Base-by-base conservation (phyloP, 2,797 vertebrate genomes). In the Galago senegalensis region DNA sequence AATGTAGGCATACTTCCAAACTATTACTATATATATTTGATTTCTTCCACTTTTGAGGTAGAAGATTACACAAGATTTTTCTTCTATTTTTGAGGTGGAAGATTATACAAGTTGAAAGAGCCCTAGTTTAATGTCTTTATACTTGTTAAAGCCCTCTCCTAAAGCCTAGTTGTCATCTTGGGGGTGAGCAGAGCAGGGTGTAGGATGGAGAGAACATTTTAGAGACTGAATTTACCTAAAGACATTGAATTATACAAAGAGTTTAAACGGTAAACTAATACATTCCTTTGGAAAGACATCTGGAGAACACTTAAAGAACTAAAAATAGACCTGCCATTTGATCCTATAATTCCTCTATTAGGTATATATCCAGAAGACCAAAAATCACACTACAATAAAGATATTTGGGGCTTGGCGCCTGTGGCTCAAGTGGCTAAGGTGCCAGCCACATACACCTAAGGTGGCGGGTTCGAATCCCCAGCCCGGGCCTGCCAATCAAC, bases 181-280 rank as follows among this genome's bases (percentile, higher is more conserved):
- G 29, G 10, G 18, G 11, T 89, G 7, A 94, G 4, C 21, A 63
- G 7, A 13, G 31, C 7, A 56, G 12, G 23, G 3, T 53, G 49
- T 31, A 31, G 31, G 5, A 40, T 29, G 31, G n/a, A 86, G 58
- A 76, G 20, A 31, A 3, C 43, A 67, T 69, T 93, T 83, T 94
- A 86, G 91, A 94, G 75, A 80, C 27, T 85, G n/a, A 92, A 88
- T 88, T 95, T 96, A 79, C 65, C 20, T 75, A 84, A 88, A 83
- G 43, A 91, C 43, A 91, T 20, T 65, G 31, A 82, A 12, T 80
- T 83, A 77, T 13, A 84, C 96, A 89, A 67, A 95, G 53, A 85
- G 10, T 60, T 92, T 85, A 90, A 93, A 87, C 90, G 69, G 7
- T 43, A 43, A 43, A 43, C 40, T 43, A 43, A 43, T 43, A 43